Evolutionary conservation across 2,113 vertebrate genomes (phyloP).

Genomic region (Plecotus auritus): DNA sequence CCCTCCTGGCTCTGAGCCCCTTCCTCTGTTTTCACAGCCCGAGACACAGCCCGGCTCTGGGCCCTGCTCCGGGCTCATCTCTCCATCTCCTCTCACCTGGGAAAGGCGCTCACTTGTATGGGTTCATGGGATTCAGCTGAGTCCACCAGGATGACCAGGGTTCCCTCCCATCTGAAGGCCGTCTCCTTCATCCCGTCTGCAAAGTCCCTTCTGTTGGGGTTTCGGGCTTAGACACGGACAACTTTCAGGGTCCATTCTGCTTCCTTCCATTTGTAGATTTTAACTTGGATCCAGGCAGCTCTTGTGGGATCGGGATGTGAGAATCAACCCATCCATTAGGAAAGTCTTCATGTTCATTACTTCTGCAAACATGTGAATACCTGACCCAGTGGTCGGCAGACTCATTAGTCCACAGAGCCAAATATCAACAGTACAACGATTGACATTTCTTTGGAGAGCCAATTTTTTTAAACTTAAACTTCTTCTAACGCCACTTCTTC

Average conservation of each 20-base stretch:
- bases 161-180: background rate
- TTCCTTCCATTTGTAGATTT: background rate
- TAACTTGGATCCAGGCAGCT: background rate
- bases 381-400: too few species aligned
- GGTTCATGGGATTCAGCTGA: accelerated
- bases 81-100: background rate
- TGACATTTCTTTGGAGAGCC: too few species aligned
- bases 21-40: too few species aligned
- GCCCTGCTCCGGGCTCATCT: accelerated
- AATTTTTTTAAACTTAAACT: too few species aligned
- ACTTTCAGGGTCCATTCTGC: accelerated
- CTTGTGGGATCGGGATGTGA: background rate
- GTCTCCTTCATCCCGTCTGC: accelerated
- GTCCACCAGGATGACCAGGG: too few species aligned
- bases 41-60: accelerated
- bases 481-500: too few species aligned
- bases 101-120: background rate
- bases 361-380: background rate
- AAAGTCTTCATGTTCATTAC: background rate
- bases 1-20: accelerated
- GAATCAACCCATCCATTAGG: background rate
- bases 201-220: background rate
- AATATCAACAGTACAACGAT: too few species aligned
- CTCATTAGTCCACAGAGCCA: too few species aligned
- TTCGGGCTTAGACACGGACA: accelerated